phyloP scores from a whole-genome alignment of 2,113 vertebrate species.

The Talpa occidentalis region DNA sequence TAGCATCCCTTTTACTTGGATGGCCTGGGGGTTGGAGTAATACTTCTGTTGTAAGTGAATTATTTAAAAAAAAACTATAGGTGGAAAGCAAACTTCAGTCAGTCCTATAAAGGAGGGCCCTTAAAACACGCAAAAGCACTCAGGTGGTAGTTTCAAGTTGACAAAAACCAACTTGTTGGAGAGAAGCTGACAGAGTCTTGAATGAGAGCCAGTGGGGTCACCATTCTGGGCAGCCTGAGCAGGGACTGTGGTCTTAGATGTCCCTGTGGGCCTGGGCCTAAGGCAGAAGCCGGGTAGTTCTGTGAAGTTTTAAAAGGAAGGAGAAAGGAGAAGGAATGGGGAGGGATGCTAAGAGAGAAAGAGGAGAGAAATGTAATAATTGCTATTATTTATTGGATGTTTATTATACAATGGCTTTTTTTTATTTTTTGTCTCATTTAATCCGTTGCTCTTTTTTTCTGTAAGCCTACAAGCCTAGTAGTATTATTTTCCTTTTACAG shows the following conservation, averaged over 20 bases:
- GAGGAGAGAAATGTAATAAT: background rate
- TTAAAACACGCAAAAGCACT: background rate
- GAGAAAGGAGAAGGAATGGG: background rate
- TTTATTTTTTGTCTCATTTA: background rate
- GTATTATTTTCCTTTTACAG: background rate
- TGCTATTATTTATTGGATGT: background rate
- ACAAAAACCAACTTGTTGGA: background rate
- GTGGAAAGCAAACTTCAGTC: background rate
- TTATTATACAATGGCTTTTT: background rate
- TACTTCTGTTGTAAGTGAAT: background rate
- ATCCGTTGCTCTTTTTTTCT: background rate
- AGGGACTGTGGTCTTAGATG: background rate
- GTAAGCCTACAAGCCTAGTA: background rate
- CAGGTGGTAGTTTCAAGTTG: background rate
- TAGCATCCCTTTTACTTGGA: background rate
- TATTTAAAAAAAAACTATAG: background rate
- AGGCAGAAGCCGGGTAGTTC: fast-evolving
- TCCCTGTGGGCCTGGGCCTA: background rate
- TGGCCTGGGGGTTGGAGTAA: background rate
- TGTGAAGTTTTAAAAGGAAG: background rate
- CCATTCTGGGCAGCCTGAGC: background rate
- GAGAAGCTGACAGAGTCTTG: background rate
- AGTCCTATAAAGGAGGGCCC: background rate
- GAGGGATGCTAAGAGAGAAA: background rate
- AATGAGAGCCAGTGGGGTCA: background rate